These are phyloP conservation scores for Xenentodon cancila DNA, from an alignment of 2,797 vertebrate genomes.

Conservation along the genomic window DNA sequence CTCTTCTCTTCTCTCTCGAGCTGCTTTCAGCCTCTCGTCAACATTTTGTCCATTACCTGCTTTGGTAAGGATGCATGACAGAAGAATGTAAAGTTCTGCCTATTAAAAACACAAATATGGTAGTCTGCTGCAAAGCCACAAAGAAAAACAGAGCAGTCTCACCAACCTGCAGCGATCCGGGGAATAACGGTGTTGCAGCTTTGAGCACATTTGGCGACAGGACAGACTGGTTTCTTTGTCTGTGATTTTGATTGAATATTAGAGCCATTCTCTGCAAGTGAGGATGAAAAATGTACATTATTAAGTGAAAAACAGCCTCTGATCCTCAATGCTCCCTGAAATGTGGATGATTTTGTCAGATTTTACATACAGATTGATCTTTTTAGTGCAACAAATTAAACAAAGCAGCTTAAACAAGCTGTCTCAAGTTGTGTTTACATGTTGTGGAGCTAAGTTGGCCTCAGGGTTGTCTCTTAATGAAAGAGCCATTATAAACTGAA, in stretches of 20 bases:
- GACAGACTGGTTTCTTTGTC: constrained; percentile 36
- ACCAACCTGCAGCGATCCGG: constrained; percentile 58
- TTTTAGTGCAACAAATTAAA: constrained; percentile 7
- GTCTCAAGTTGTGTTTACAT: constrained; percentile 2
- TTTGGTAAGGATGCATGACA: neutral
- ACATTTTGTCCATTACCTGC: constrained; percentile 77
- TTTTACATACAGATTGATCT: no score
- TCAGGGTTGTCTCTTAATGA: constrained; percentile 49
- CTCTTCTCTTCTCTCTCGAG: constrained; percentile 89
- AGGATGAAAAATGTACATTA: neutral
- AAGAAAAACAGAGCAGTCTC: neutral
- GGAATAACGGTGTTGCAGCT: constrained; percentile 32
- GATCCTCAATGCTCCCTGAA: neutral
- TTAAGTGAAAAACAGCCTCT: neutral
- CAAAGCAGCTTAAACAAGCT: constrained; percentile 7
- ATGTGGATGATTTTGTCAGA: no score
- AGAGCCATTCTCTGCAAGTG: constrained; percentile 49
- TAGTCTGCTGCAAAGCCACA: neutral
- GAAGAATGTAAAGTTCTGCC: neutral
- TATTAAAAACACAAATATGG: neutral
- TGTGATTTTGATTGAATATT: constrained; percentile 41
- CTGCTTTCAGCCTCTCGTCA: constrained; percentile 91
- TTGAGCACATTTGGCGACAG: constrained; percentile 37
- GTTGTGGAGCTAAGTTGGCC: constrained; percentile 32
- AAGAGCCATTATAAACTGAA: constrained; percentile 60